Conservation (phyloP, 2,888 invertebrate species). For the Cheilosia vernalis region DNA sequence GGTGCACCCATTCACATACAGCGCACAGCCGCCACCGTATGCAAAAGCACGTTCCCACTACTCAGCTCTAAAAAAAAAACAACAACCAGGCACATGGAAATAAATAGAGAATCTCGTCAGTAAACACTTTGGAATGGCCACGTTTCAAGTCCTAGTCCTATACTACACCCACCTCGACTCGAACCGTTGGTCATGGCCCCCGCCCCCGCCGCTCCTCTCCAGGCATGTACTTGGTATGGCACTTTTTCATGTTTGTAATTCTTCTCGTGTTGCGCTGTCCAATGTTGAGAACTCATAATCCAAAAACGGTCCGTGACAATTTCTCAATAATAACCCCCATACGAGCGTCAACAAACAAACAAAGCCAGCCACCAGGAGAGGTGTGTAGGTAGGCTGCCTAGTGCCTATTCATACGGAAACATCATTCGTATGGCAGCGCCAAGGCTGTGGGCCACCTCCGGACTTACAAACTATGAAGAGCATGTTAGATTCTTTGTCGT, state of each 20-base stretch:
- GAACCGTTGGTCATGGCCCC: conserved; percentile 30
- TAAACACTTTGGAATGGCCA: conserved; percentile 62
- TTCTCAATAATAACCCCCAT: conserved; percentile 50
- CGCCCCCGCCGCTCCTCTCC: neutral
- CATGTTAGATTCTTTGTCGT: conserved; percentile 63
- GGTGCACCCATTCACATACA: conserved; percentile 16
- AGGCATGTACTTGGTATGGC: neutral
- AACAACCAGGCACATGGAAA: neutral
- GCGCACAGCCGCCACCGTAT: conserved; percentile 30
- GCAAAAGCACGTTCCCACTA: conserved; percentile 58
- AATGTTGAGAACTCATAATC: conserved; percentile 57
- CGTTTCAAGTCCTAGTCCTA: conserved; percentile 54
- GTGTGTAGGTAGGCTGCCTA: neutral
- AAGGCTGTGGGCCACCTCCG: conserved; percentile 36
- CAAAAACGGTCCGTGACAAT: conserved; percentile 64
- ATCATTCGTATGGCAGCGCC: too few relatives aligned
- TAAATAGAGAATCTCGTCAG: conserved; percentile 41
- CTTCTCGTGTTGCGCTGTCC: conserved; percentile 33
- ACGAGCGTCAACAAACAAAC: conserved; percentile 22
- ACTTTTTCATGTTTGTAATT: conserved; percentile 51
- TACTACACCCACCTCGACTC: neutral
- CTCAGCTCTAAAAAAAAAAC: conserved; percentile 14
- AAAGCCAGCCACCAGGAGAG: neutral
- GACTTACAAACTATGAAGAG: conserved; percentile 34
- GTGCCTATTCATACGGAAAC: neutral